Base-by-base conservation (phyloP, 2,113 vertebrate genomes). In the Apteryx mantelli region DNA sequence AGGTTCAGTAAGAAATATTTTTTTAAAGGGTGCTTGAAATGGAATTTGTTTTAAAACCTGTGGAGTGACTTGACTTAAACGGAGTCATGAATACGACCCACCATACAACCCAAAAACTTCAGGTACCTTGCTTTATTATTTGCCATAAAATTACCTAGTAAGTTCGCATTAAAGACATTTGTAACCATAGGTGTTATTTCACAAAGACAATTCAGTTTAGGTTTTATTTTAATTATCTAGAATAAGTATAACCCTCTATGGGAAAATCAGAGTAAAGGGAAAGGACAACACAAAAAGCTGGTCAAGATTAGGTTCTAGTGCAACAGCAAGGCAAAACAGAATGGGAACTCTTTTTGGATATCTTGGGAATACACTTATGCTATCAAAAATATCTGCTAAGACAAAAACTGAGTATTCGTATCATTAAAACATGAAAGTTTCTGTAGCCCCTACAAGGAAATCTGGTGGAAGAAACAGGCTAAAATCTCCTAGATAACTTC, bases 211-310 rank as follows among this genome's bases (percentile, higher is more conserved):
- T 85, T 89, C 53, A 6, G 25, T 30, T 89, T 87, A 86, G 30
- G 9, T 88, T 92, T 95, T 9, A 65, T 82, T 94, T 95, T 73
- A 82, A 89, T 94, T 91, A 73, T 13, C 14, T 69, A 26, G 30
- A 25, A 48, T 63, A 83, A 89, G 42, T 84, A 58, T 5, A 86
- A 92, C 66, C 70, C 7, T 52, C 56, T 5, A 8, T 25, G 52
- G 32, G 55, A 73, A 80, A 91, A 87, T n/a, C 36, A n/a, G n/a
- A 68, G 65, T 38, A 68, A 92, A 94, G 9, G 18, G 25, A 75
- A 84, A 82, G 26, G 63, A 10, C 28, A 70, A 94, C 25, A 24
- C 22, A 86, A 92, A 69, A 32, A 77, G 2, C 28, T 74, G 34
- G 28, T 79, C 61, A 86, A 82, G 38, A 63, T 68, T 65, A 79